Evolutionary conservation across 2,888 invertebrate species (phyloP), one percentile per base, ranked within the genome.

Genomic region (Osmoderma eremita): DNA sequence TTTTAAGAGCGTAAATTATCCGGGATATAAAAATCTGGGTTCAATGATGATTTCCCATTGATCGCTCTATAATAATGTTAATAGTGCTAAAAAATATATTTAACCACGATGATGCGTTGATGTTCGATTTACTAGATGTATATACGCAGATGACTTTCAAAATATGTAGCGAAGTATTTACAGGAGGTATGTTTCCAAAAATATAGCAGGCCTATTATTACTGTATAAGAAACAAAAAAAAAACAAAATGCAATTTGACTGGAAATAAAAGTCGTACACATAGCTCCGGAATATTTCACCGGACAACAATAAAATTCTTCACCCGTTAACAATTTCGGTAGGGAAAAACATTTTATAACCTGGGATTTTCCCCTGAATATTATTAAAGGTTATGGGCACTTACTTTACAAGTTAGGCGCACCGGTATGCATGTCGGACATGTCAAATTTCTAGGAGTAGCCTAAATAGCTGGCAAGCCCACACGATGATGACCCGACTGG

Each of bases 131-230:
- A 6, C 1, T 30, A 6, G 1, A 30, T 30, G 30, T 30, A 30
- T 5, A 24, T 24, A 24, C 30, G 22, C 13, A 24, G 39, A 58
- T 58, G 58, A 45, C 45, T 58, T 58, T 65, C 54, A 67, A 71
- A 71, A 70, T 71, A 70, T 70, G 69, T 67, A 68, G 65, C 48
- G 67, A 53, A 56, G 68, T 68, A 71, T 72, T 70, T 70, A 65
- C 63, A 62, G 41, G 67, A 30, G 24, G 6, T 30, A 4, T 63
- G 70, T 70, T 65, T 73, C 73, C 72, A 73, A 73, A 73, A 73
- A 73, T 73, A 73, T 65, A 69, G 69, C 71, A 69, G 73, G 70
- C 70, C 70, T 67, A 65, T 68, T 30, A 30, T 65, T 67, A 67
- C 39, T 50, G 24, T 54, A 69, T 67, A 53, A 69, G 62, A 70